A percentile compares a stretch with the other conserved stretches of the same genome.
phyloP scores from a whole-genome alignment of 2,797 vertebrate genomes.

The Sparidentex hasta region DNA sequence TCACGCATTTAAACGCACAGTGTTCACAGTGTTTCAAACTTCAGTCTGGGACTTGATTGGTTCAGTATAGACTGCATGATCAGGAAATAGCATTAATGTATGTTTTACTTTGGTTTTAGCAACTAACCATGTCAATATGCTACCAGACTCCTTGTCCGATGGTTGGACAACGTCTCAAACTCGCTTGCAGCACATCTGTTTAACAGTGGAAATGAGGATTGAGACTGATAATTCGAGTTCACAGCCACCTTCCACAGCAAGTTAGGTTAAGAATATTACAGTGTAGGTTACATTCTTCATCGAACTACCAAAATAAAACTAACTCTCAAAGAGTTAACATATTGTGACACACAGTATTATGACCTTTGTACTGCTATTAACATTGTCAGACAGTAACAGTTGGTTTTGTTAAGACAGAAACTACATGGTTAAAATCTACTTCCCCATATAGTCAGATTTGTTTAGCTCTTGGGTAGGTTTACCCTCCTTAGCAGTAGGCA shows the following conservation, averaged over 20 bases:
- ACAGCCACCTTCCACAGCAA: not conserved
- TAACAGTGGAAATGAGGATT: not conserved
- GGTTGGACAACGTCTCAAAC: not conserved
- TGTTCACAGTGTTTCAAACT: too few relatives aligned
- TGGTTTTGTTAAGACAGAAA: too few relatives aligned
- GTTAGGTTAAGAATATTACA: too few relatives aligned
- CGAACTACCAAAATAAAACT: too few relatives aligned
- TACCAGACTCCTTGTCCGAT: not conserved
- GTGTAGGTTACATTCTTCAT: too few relatives aligned
- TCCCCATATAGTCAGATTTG: not conserved
- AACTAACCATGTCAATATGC: not conserved
- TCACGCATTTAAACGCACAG: too few relatives aligned
- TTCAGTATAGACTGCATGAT: not conserved
- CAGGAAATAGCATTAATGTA: not conserved
- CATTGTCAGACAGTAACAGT: too few relatives aligned
- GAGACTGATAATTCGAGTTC: not conserved
- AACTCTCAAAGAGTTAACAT: too few relatives aligned
- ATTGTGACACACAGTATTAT: too few relatives aligned
- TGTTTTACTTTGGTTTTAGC: not conserved
- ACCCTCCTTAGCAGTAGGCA: not conserved
- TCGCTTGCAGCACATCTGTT: not conserved
- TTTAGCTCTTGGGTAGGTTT: not conserved
- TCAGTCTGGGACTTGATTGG: too few relatives aligned
- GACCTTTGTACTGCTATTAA: too few relatives aligned
- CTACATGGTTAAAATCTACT: not conserved